Evolutionary conservation across 2,888 invertebrate species (phyloP), one percentile per base, ranked within the genome.

Genomic region (Drosophila subsilvestris): DNA sequence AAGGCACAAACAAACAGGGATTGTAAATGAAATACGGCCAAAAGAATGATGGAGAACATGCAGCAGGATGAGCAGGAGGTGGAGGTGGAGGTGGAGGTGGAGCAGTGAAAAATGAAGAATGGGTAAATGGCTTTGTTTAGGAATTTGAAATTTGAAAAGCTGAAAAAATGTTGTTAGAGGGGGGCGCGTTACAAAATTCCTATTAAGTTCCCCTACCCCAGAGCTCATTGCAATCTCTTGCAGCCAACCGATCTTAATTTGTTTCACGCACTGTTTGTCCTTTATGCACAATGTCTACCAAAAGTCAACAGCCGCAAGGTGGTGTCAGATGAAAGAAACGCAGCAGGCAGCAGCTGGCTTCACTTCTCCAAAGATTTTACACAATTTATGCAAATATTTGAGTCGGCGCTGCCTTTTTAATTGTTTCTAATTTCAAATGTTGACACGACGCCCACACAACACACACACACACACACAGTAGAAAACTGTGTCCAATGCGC

Each of bases 371-470:
- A 37, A 75, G 78, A 80, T 84, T 70, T 76, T 51, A 68, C 68
- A 75, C 63, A 73, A 65, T 49, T 72, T 58, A 7, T 37, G 57
- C 76, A 81, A 82, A 82, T 84, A 84, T 82, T 82, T 78, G 80
- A 61, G 53, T 67, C 82, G 82, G 80, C 73, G 57, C 57, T 74
- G 75, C 43, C 80, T 69, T 75, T 81, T 85, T 80, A 83, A 85
- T 85, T 82, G 77, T 79, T 82, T 85, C 78, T 80, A 85, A 85
- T 83, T 85, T 82, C 70, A 48, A 20, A 43, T 85, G 83, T 83
- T 84, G 83, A 84, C 86, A 72, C 61, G 69, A 51, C 7, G 51
- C 44, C 59, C 25, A 9, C 45, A 32, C 50, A 44, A 32, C 48
- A 45, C 27, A 44, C 32, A 3, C 32, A 27, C 27, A 29, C 32